Evolutionary conservation across 2,888 invertebrate genomes (phyloP), one percentile per base, ranked within the genome.

Genomic region (Ormyrus nitidulus): DNA sequence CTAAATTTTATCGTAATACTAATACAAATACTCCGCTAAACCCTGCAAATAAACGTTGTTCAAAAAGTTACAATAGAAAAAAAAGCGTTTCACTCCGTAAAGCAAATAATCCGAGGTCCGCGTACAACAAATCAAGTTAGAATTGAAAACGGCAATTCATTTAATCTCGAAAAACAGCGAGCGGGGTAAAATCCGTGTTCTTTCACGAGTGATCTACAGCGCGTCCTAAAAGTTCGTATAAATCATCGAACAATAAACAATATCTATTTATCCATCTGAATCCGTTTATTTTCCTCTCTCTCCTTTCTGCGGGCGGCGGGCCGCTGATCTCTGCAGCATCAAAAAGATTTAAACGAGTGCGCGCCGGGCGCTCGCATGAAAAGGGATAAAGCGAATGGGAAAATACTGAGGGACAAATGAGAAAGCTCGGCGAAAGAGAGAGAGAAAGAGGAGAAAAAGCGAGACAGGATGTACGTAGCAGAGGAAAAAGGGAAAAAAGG

Each of bases 291-390:
- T 2, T 19, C 19, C 19, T 19, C 56, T 56, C 0, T 19, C 6
- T 10, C 10, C 11, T n/a, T 56, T 56, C 56, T n/a, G 56, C n/a
- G n/a, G n/a, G n/a, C 56, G 2, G 56, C 6, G n/a, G 11, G 56
- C 56, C 56, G n/a, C 6, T 56, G 56, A n/a, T 56, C n/a, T 56
- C 56, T n/a, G 56, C n/a, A n/a, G 11, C 56, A n/a, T 56, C 56
- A n/a, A n/a, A 56, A 56, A 56, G 56, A 56, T 56, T 56, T 56
- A 56, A 56, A 56, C 56, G 56, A 56, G n/a, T 56, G 4, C n/a
- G n/a, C 11, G n/a, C 6, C 56, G 56, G 11, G 56, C 56, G 19
- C 19, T 19, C 19, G 19, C 19, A 19, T 19, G 56, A 56, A 56
- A 56, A 56, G n/a, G 56, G 11, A 11, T 56, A 56, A 10, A 56